A percentile compares a stretch with the other conserved stretches of the same genome.
These are phyloP conservation scores for Beris chalybata DNA, from an alignment of 2,888 invertebrate genomes.

Conservation along the genomic window DNA sequence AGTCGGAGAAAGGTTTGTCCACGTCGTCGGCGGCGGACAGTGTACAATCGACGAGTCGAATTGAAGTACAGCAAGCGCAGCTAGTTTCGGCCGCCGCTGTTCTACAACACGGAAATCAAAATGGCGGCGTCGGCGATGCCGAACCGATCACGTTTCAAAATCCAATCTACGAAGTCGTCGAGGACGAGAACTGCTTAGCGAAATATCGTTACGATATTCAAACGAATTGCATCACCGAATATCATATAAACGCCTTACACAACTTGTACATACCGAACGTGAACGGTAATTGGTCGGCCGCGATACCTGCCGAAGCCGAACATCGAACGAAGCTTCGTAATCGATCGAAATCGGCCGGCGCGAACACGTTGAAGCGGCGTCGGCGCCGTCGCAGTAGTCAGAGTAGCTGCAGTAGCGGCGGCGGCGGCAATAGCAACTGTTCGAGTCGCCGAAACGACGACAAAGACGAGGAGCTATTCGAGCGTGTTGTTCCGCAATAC, in stretches of 20 bases:
- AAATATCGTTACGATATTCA: constrained; percentile 48
- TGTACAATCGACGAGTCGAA: not conserved
- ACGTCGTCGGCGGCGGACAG: not conserved
- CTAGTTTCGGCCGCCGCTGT: not conserved
- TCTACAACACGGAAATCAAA: not conserved
- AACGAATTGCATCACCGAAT: constrained; percentile 52
- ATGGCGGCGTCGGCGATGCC: not conserved
- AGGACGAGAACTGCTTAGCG: constrained; percentile 51
- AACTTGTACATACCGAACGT: constrained; percentile 61
- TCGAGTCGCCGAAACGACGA: not conserved
- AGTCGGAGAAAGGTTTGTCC: not conserved
- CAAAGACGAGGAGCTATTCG: constrained; percentile 36
- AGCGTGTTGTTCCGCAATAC: constrained; percentile 53
- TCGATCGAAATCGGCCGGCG: not conserved
- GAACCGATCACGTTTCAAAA: constrained; percentile 23
- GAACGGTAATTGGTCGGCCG: constrained; percentile 61
- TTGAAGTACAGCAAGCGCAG: not conserved
- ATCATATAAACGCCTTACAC: constrained; percentile 62
- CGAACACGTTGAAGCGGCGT: not conserved
- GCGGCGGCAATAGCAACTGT: not conserved
- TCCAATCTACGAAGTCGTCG: constrained; percentile 45
- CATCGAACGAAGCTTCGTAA: not conserved
- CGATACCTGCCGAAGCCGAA: constrained; percentile 49
- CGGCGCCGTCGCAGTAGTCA: not conserved
- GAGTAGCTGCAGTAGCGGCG: too few relatives aligned